Base-by-base conservation (phyloP, 2,113 vertebrate species). In the Phyllopteryx taeniolatus region DNA sequence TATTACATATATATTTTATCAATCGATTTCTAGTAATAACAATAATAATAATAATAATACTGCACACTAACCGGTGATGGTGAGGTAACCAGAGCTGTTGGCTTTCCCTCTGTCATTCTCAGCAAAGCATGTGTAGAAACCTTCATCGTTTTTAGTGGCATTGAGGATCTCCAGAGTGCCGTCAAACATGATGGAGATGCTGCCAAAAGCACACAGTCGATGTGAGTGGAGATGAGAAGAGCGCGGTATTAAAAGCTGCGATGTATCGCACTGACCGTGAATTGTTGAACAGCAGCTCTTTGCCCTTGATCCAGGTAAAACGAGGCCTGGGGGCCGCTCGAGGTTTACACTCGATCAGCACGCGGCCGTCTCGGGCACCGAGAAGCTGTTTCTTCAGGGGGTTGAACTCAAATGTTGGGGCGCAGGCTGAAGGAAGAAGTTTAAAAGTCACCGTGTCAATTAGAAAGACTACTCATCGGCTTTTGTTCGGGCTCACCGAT, bases 111-210 rank as follows among this genome's bases (percentile, higher is more conserved):
- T 90, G 72, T 98, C 95, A 72, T 99, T 99, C 91, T 98, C 96
- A 17, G 95, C 97, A 73, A 95, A 95, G 83, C 98, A 99, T 0
- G 92, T 98, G 69, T 98, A 99, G 31, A 88, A 62, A 2, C 97
- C 98, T 67, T 95, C 95, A 49, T 99, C 98, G 20, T 92, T 90
- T 62, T 83, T 94, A 49, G 96, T 96, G 56, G 95, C 92, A 14
- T 98, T 98, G 65, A 93, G 89, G 80, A 99, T 98, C 93, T 98
- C 96, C 82, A 99, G 91, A 87, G 92, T 98, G 13, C 97, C 98
- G 15, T 99, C 96, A 73, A 92, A 93, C 95, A 95, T 93, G 79
- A 99, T 93, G 68, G 81, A 93, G 83, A 97, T 94, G 64, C 98
- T 99, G 46, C 43, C 9, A 19, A 80, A 33, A 35, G 42, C 2